Percentiles rank a stretch among this genome's conserved stretches.
Evolutionary conservation across 2,888 invertebrate genomes (phyloP).

Genomic region (Silvanus unidentatus): DNA sequence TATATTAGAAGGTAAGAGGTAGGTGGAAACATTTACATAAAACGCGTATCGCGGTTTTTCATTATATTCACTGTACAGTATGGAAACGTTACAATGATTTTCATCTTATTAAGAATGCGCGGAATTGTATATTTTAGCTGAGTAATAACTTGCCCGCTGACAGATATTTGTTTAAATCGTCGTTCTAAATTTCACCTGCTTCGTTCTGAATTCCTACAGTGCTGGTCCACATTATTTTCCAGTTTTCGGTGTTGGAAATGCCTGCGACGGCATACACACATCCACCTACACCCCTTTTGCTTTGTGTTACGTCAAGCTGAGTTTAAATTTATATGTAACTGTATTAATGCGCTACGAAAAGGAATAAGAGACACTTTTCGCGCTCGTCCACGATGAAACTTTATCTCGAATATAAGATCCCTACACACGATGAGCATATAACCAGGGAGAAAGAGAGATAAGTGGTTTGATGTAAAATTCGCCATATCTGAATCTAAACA

Average conservation of each 20-base stretch:
- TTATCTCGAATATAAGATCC: too few relatives aligned
- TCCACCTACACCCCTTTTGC: neutral
- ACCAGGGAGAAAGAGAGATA: too few relatives aligned
- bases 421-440: too few relatives aligned
- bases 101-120: conserved; percentile 41
- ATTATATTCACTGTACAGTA: conserved; percentile 25
- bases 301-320: too few relatives aligned
- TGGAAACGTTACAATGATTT: conserved; percentile 31
- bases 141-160: conserved; percentile 34
- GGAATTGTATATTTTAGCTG: conserved; percentile 36
- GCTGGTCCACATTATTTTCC: neutral
- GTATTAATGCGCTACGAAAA: too few relatives aligned
- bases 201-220: conserved; percentile 3
- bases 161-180: conserved; percentile 37
- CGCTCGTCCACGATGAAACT: too few relatives aligned
- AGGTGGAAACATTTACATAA: conserved; percentile 32
- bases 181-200: conserved; percentile 26
- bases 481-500: too few relatives aligned
- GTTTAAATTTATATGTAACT: too few relatives aligned
- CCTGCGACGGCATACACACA: neutral
- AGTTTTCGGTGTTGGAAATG: too few relatives aligned
- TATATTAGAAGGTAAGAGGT: neutral
- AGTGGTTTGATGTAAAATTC: too few relatives aligned
- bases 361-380: too few relatives aligned
- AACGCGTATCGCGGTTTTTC: conserved; percentile 37